Percentiles rank a stretch among this genome's conserved stretches.
Evolutionary conservation across 2,113 vertebrate genomes (phyloP).

Genomic region (Antechinus stuartii): DNA sequence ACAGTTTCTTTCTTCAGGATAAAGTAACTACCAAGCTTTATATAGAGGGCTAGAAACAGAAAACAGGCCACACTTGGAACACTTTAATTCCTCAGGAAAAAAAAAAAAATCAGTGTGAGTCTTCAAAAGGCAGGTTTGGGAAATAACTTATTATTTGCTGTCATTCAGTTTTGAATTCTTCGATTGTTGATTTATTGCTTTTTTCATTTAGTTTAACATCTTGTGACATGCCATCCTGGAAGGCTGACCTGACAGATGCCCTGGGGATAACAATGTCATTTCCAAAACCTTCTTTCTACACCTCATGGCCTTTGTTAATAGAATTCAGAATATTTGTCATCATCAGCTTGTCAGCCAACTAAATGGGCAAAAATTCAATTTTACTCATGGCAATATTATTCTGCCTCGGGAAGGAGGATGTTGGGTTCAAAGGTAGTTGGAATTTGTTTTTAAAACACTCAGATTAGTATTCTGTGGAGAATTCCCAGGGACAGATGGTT

Average conservation of each 20-base stretch:
- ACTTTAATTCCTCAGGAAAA: background rate
- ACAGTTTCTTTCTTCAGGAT: background rate
- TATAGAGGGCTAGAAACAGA: slow-evolving; percentile 8
- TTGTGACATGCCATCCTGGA: background rate
- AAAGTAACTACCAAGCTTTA: slow-evolving; percentile 18
- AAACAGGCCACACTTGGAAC: background rate
- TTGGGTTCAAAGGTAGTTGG: background rate
- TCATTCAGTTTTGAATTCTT: slow-evolving; percentile 14
- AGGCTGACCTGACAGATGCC: slow-evolving; percentile 42
- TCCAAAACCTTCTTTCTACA: slow-evolving; percentile 47
- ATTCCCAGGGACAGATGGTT: slow-evolving; percentile 35
- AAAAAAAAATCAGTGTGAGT: background rate
- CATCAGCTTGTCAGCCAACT: slow-evolving; percentile 36
- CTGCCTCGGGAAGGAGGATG: background rate
- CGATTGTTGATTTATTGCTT: slow-evolving; percentile 1
- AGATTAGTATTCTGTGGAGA: slow-evolving; percentile 30
- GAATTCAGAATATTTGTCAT: slow-evolving; percentile 52
- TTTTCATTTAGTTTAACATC: slow-evolving; percentile 45
- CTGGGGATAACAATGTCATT: slow-evolving; percentile 32
- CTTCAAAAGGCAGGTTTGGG: background rate
- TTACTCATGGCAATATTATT: slow-evolving; percentile 32
- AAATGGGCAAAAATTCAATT: slow-evolving; percentile 36
- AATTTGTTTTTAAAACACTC: slow-evolving; percentile 23
- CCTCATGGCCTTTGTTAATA: slow-evolving; percentile 13
- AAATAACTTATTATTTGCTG: background rate